Percentiles rank a stretch among this genome's conserved stretches.
phyloP scores from a whole-genome alignment of 2,797 vertebrate species.

The Semotilus atromaculatus region DNA sequence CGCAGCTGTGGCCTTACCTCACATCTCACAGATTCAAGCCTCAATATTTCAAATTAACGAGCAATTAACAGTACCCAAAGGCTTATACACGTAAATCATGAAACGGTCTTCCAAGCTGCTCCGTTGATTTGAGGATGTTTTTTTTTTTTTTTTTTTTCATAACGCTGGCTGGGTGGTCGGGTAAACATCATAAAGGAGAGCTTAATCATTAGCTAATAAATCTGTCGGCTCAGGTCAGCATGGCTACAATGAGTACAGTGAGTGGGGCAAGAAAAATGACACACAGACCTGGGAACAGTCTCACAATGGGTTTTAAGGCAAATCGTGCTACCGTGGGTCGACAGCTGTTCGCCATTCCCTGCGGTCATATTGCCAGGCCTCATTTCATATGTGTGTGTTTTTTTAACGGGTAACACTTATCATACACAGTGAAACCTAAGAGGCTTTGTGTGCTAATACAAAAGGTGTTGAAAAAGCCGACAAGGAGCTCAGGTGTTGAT shows the following conservation, averaged over 20 bases:
- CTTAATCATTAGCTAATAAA: slow-evolving; percentile 59
- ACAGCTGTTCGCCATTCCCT: slow-evolving; percentile 59
- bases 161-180: slow-evolving; percentile 30
- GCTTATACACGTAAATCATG: slow-evolving; percentile 56
- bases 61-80: slow-evolving; percentile 61
- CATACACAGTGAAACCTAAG: slow-evolving; percentile 64
- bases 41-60: slow-evolving; percentile 62
- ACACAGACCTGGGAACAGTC: slow-evolving; percentile 32
- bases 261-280: slow-evolving; percentile 7
- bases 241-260: slow-evolving; percentile 53
- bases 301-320: slow-evolving; percentile 44
- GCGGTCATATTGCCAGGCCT: slow-evolving; percentile 65
- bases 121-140: slow-evolving; percentile 40
- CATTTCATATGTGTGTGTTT: slow-evolving; percentile 39
- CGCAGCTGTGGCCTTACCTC: slow-evolving; percentile 51
- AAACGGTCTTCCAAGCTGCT: slow-evolving; percentile 17
- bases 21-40: slow-evolving; percentile 51
- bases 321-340: slow-evolving; percentile 44
- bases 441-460: slow-evolving; percentile 23
- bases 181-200: slow-evolving; percentile 58
- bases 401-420: slow-evolving; percentile 59
- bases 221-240: slow-evolving; percentile 40
- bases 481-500: slow-evolving; percentile 34
- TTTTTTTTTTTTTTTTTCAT: not conserved
- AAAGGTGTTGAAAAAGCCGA: slow-evolving; percentile 21